phyloP scores from a whole-genome alignment of 2,113 vertebrate genomes.

The Eulacestoma nigropectus region DNA sequence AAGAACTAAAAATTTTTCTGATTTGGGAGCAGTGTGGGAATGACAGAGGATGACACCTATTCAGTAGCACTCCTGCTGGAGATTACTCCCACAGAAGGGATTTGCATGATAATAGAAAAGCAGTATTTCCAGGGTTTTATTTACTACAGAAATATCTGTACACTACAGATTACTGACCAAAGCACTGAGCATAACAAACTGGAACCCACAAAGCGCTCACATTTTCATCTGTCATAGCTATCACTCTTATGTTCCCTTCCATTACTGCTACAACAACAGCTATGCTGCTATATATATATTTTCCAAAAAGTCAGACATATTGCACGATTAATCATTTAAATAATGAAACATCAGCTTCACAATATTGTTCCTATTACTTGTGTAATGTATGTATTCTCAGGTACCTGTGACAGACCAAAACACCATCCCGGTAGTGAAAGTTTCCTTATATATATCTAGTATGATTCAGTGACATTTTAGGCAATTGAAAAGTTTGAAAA shows the following conservation, averaged over 20 bases:
- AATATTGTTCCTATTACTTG: not conserved
- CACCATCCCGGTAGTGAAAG: not conserved
- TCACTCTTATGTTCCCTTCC: not conserved
- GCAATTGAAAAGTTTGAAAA: not conserved
- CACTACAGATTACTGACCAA: not conserved
- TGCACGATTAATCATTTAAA: not conserved
- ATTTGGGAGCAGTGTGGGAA: not conserved
- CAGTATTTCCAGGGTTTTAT: not conserved
- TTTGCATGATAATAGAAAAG: not conserved
- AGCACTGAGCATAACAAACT: not conserved
- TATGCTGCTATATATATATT: not conserved
- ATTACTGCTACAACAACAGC: not conserved
- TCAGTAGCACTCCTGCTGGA: not conserved
- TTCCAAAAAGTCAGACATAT: not conserved
- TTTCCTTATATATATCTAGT: not conserved
- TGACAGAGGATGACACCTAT: not conserved
- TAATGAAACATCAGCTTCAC: not conserved
- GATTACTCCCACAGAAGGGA: not conserved
- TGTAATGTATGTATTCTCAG: not conserved
- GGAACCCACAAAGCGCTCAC: not conserved
- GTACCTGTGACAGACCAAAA: not conserved
- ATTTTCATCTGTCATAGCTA: not conserved
- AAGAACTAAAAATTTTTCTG: not conserved
- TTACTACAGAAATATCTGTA: not conserved
- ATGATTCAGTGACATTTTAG: not conserved